Evolutionary conservation across 2,113 vertebrate species (phyloP).

Genomic region (Otolemur garnettii): DNA sequence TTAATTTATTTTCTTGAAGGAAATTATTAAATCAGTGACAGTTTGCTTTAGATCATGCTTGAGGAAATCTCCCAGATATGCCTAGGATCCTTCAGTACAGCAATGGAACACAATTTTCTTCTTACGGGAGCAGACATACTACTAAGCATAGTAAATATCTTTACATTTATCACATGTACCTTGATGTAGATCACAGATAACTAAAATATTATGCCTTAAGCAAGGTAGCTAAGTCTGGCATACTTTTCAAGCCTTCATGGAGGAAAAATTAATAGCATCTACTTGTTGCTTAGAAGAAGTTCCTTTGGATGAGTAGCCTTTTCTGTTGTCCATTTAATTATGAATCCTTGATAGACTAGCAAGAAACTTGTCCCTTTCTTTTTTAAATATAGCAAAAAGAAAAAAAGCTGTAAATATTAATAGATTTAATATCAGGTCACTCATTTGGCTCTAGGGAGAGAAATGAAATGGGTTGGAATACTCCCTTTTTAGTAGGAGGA

Average conservation of each 20-base stretch:
- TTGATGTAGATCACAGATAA: neutral
- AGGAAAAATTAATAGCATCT: neutral
- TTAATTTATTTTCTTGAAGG: neutral
- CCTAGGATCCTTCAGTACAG: neutral
- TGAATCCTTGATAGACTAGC: neutral
- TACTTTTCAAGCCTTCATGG: neutral
- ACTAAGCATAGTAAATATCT: neutral
- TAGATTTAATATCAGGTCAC: neutral
- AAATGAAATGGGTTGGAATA: neutral
- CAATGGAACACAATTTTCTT: neutral
- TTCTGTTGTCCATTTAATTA: neutral
- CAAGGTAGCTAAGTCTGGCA: neutral
- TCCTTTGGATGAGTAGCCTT: neutral
- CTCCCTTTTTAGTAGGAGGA: neutral
- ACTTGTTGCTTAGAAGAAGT: neutral
- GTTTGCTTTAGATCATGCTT: neutral
- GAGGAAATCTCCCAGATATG: neutral
- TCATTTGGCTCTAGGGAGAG: neutral
- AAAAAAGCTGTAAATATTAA: neutral
- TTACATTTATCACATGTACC: neutral
- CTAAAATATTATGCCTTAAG: neutral
- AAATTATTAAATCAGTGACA: neutral
- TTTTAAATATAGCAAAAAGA: neutral
- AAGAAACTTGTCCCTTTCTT: neutral
- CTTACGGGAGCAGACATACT: neutral